Percentiles rank a stretch among this genome's conserved stretches.
phyloP scores from a whole-genome alignment of 2,113 vertebrate genomes.

The Corvus moneduloides region DNA sequence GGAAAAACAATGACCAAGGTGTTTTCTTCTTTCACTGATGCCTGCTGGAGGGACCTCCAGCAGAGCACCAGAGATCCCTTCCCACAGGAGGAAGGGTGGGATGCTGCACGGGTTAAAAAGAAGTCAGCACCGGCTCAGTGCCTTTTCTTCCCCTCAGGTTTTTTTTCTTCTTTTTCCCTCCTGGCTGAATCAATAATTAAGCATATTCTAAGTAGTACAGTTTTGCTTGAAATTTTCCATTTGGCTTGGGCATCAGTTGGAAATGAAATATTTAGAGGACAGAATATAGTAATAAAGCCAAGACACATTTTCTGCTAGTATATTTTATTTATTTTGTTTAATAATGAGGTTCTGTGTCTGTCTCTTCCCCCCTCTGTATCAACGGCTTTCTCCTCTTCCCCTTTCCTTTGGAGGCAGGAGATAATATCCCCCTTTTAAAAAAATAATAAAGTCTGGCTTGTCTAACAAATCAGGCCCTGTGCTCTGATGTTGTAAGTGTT shows the following conservation, averaged over 20 bases:
- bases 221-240: conserved; percentile 79
- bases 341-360: conserved; percentile 75
- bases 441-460: conserved; percentile 65
- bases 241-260: conserved; percentile 77
- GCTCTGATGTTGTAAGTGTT: conserved; percentile 55
- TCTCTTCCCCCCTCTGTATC: conserved; percentile 33
- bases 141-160: not conserved
- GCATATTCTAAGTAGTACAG: conserved; percentile 76
- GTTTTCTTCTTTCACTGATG: fast-evolving
- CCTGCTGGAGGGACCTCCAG: not conserved
- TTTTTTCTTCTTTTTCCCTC: conserved; percentile 35
- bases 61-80: not conserved
- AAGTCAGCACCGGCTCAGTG: not conserved
- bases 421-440: conserved; percentile 63
- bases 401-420: conserved; percentile 58
- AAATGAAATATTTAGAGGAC: conserved; percentile 83
- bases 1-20: not conserved
- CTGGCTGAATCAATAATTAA: conserved; percentile 81
- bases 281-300: conserved; percentile 77
- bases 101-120: not conserved
- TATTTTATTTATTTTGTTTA: conserved; percentile 79
- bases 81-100: not conserved
- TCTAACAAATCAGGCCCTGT: conserved; percentile 55
- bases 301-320: conserved; percentile 73
- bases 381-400: conserved; percentile 45